Percentiles rank a stretch among this genome's conserved stretches.
Conservation (phyloP, 2,888 invertebrate genomes). For the Acanthosepion esculentum region DNA sequence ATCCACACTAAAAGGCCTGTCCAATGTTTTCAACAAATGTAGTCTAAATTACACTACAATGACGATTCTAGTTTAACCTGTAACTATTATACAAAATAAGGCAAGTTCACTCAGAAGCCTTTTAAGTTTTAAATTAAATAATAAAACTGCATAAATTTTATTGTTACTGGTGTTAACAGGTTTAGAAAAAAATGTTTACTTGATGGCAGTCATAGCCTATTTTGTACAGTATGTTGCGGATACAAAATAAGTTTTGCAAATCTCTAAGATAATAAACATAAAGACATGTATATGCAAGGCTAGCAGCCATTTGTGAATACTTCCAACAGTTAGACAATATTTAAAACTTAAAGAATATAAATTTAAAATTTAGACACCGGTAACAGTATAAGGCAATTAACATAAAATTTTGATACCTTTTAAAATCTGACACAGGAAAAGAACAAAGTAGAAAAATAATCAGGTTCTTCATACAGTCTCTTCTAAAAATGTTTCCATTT, state of each 20-base stretch:
- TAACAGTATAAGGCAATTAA: background rate
- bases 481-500: background rate
- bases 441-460: slow-evolving; percentile 5
- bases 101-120: no score
- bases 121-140: no score
- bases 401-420: background rate
- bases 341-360: background rate
- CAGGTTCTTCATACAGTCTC: background rate
- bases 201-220: no score
- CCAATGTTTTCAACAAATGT: no score
- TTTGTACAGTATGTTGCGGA: no score
- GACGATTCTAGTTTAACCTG: no score
- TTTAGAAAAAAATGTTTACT: background rate
- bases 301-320: background rate
- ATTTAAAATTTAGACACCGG: background rate
- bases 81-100: no score
- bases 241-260: no score
- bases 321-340: background rate
- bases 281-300: background rate
- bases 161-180: background rate
- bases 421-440: background rate
- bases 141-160: no score
- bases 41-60: no score
- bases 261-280: no score
- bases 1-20: no score